These are phyloP conservation scores for Oscarella lobularis DNA, from an alignment of 37 sponge, comb jelly and placozoan species.

Conservation along the genomic window DNA sequence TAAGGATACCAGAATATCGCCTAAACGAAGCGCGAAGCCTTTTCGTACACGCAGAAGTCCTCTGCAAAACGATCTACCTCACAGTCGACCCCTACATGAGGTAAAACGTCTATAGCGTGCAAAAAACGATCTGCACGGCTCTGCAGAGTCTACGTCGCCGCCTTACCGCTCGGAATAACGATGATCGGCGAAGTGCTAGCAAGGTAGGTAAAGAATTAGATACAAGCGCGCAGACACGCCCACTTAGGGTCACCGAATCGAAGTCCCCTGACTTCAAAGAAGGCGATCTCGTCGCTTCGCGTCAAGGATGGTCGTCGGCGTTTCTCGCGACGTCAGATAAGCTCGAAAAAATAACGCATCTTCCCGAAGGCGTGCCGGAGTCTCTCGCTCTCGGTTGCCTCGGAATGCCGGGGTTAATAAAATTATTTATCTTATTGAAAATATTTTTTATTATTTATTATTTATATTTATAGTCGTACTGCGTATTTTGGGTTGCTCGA, in stretches of 20 bases:
- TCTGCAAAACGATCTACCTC: constrained; percentile 50
- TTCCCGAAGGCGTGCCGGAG: neutral
- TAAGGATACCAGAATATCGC: constrained; percentile 3
- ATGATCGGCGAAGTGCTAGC: constrained; percentile 78
- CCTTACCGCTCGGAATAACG: constrained; percentile 14
- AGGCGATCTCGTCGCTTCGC: constrained; percentile 46
- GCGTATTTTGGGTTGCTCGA: constrained; percentile 75
- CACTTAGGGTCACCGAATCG: constrained; percentile 42
- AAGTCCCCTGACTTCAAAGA: constrained; percentile 39
- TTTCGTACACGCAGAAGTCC: constrained; percentile 31
- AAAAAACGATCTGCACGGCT: neutral
- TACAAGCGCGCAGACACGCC: neutral
- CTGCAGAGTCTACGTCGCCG: neutral
- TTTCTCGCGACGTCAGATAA: neutral
- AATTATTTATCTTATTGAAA: neutral
- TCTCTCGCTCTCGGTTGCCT: constrained; percentile 61
- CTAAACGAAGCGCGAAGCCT: neutral
- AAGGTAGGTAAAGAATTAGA: constrained; percentile 22
- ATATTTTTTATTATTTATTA: neutral
- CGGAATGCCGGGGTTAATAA: constrained; percentile 86
- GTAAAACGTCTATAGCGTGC: constrained; percentile 5
- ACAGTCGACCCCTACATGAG: constrained; percentile 91
- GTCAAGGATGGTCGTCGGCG: constrained; percentile 60
- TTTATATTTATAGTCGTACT: constrained; percentile 39
- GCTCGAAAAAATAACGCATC: constrained; percentile 1